Base-by-base conservation (phyloP, 2,797 vertebrate genomes). In the Eremophila alpestris region DNA sequence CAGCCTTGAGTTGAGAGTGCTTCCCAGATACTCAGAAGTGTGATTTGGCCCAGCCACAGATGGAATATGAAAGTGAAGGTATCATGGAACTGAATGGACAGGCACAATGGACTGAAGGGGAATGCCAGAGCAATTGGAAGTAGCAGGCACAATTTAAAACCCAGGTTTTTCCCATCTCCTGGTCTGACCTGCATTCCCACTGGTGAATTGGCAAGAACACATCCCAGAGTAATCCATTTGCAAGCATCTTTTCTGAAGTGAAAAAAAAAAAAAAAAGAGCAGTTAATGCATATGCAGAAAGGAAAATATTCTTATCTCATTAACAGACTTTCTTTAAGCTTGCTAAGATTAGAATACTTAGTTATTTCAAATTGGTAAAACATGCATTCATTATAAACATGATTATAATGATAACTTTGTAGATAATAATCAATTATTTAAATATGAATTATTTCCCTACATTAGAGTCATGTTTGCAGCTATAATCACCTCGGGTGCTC, bases 371-470 rank as follows among this genome's bases (percentile, higher is more conserved):
- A 96, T 95, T 97, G 96, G 95, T 97, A 96, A 97, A 97, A 96
- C 95, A 96, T 91, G 95, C 95, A 95, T 96, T 97, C 95, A 96
- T 97, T 97, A 97, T 96, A 96, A 96, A 97, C 94, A 96, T 96
- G 95, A 96, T 97, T 95, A 94, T 96, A 96, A 95, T 94, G 96
- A 96, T 97, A 97, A 97, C 95, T 96, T 96, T 96, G 95, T 97
- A 97, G 96, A 96, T 96, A 97, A 97, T 96, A 96, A 97, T 96
- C 94, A 96, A 97, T 97, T 97, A 97, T 97, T 97, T 95, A 97
- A 97, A 96, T 96, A 97, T 95, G 85, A 96, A 97, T 97, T 97
- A 97, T 97, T 97, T 96, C 83, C 95, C 91, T 96, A 96, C 89
- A 95, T 96, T 96, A 97, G 91, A 96, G 83, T 94, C 91, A 82